Conservation (phyloP, 2,888 invertebrate genomes). For the Agonopterix heracliana region DNA sequence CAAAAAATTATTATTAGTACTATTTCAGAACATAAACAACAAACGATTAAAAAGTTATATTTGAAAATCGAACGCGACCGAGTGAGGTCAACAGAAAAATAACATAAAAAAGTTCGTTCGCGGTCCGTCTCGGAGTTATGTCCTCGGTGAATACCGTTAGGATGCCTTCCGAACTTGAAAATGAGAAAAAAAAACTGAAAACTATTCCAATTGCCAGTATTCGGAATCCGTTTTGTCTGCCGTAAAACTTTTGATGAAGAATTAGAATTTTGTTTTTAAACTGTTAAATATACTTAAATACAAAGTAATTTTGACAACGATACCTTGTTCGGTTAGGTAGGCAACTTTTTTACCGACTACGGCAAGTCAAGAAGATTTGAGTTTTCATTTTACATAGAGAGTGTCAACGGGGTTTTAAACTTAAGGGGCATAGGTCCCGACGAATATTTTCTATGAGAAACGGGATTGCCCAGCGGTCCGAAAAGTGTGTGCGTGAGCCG, state of each 20-base stretch:
- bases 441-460: too few relatives aligned
- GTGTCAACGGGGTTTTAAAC: too few relatives aligned
- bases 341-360: too few relatives aligned
- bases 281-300: constrained; percentile 13
- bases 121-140: constrained; percentile 65
- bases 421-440: too few relatives aligned
- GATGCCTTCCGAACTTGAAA: constrained; percentile 63
- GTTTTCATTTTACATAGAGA: too few relatives aligned
- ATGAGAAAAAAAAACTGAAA: constrained; percentile 53
- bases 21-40: constrained; percentile 11
- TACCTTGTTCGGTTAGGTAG: background rate
- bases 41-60: constrained; percentile 31
- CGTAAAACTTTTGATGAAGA: constrained; percentile 35
- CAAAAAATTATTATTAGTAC: too few relatives aligned
- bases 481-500: too few relatives aligned
- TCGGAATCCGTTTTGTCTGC: constrained; percentile 71
- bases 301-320: constrained; percentile 2
- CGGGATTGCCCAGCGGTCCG: too few relatives aligned
- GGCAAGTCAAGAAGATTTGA: too few relatives aligned
- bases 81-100: constrained; percentile 63
- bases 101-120: constrained; percentile 57
- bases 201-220: constrained; percentile 75
- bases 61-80: constrained; percentile 52
- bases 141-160: constrained; percentile 70
- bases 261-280: too few relatives aligned